Evolutionary conservation across 2,797 vertebrate genomes (phyloP).

Genomic region (Denticeps clupeoides): DNA sequence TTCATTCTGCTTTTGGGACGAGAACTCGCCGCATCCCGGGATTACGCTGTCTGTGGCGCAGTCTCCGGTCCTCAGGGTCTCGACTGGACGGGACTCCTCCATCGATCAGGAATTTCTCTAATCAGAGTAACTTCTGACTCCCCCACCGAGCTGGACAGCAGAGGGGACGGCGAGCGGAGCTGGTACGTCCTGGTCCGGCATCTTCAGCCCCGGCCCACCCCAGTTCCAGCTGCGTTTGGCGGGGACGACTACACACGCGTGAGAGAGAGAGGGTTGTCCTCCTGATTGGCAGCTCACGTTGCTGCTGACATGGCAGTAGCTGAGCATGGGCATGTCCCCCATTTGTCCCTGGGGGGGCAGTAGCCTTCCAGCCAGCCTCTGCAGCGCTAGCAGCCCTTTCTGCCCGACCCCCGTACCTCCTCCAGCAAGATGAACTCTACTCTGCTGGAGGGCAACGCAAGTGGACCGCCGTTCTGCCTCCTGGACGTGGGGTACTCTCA

Average conservation of each 20-base stretch:
- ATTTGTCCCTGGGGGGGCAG: conserved; percentile 11
- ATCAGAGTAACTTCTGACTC: conserved; percentile 9
- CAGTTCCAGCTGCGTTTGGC: no score
- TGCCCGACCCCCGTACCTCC: conserved; percentile 17
- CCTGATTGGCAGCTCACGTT: conserved; percentile 1
- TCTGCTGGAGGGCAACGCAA: no score
- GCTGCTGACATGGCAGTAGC: conserved; percentile 30
- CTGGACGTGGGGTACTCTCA: conserved; percentile 80
- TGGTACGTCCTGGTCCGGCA: background rate
- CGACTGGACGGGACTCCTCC: conserved; percentile 22
- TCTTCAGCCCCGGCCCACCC: no score
- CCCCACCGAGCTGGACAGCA: no score
- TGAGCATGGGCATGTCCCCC: conserved; percentile 7
- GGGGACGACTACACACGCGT: no score
- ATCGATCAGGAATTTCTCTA: conserved; percentile 20
- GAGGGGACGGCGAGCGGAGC: background rate
- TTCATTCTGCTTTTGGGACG: no score
- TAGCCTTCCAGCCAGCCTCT: conserved; percentile 13
- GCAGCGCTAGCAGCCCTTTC: conserved; percentile 17
- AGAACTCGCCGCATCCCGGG: no score
- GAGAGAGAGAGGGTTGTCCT: no score
- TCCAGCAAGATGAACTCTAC: conserved; percentile 88
- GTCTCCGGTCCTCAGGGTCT: no score
- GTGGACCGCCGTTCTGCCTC: no score
- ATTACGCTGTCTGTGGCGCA: no score